Conservation (phyloP, 1,140 invertebrate genomes). For the Mactra quadrangularis region DNA sequence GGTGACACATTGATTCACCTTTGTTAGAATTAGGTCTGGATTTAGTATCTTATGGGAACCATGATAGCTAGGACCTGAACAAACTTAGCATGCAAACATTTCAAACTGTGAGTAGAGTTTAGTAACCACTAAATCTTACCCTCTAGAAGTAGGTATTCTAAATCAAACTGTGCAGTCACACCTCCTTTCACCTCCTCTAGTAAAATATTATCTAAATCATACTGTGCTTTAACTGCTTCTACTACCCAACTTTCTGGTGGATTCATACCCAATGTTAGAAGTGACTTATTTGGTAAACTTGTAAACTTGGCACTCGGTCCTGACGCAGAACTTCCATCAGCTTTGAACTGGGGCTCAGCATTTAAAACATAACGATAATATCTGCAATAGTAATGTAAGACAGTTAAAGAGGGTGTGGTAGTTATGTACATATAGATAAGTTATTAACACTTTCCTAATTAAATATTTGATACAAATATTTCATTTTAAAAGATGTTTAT, state of each 20-base stretch:
- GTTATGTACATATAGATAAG: too few relatives aligned
- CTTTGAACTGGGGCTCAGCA: constrained; percentile 87
- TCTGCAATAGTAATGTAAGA: constrained; percentile 84
- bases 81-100: too few relatives aligned
- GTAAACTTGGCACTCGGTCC: constrained; percentile 93
- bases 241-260: constrained; percentile 99
- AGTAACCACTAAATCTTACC: too few relatives aligned
- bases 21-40: too few relatives aligned
- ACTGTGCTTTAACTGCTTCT: constrained; percentile 95
- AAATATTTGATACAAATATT: too few relatives aligned
- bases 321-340: constrained; percentile 67
- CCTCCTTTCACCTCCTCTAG: constrained; percentile 84
- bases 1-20: too few relatives aligned
- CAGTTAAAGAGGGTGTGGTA: neutral
- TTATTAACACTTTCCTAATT: too few relatives aligned
- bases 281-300: constrained; percentile 93
- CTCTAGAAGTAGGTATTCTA: constrained; percentile 96
- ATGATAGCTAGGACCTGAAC: too few relatives aligned
- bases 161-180: constrained; percentile 92
- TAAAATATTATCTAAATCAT: constrained; percentile 99
- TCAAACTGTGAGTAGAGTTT: too few relatives aligned
- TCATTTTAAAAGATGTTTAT: too few relatives aligned
- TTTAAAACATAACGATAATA: constrained; percentile 98
- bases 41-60: too few relatives aligned
- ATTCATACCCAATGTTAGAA: constrained; percentile 97